Evolutionary conservation across 2,113 vertebrate species (phyloP).

Genomic region (Irena cyanogastra): DNA sequence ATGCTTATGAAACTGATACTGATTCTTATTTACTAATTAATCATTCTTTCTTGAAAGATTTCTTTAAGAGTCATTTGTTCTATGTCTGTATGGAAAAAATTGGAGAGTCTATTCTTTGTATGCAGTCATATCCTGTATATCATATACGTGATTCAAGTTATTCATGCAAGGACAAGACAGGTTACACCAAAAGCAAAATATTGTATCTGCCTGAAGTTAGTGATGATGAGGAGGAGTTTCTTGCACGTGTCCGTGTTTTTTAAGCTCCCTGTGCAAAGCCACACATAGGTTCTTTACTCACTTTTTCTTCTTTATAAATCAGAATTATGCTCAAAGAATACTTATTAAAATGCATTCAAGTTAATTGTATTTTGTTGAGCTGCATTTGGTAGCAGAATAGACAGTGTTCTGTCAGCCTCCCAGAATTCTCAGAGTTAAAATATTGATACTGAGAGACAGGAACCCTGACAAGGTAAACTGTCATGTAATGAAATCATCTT

Average conservation of each 20-base stretch:
- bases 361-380: background rate
- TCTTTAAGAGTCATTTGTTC: background rate
- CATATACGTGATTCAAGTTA: background rate
- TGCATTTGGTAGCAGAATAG: background rate
- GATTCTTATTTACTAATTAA: background rate
- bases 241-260: fast-evolving
- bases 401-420: background rate
- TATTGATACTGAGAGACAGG: background rate
- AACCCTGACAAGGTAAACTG: background rate
- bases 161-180: background rate
- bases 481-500: background rate
- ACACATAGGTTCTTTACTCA: background rate
- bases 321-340: background rate
- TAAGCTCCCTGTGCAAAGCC: background rate
- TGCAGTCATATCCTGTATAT: background rate
- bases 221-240: background rate
- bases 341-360: background rate
- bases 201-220: background rate
- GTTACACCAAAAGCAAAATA: background rate
- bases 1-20: background rate
- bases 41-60: background rate
- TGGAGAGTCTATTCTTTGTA: background rate
- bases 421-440: background rate
- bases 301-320: background rate
- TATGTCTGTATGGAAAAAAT: background rate